Evolutionary conservation across 2,888 invertebrate species (phyloP), one percentile per base, ranked within the genome.

Genomic region (Dolomedes plantarius): DNA sequence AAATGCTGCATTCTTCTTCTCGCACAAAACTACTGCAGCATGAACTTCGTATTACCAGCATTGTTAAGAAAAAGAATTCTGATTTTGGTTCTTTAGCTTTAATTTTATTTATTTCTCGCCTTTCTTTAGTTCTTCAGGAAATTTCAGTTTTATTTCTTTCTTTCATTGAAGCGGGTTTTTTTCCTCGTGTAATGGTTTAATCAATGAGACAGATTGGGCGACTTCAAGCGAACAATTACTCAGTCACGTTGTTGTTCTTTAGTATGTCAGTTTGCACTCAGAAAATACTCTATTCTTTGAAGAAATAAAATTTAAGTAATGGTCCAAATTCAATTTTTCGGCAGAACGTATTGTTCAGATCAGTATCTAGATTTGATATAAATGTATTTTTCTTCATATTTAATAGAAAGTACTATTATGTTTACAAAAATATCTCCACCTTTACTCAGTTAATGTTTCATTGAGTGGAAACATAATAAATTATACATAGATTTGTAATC

Each of bases 161-260:
- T 46, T 46, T 72, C 46, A n/a, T 41, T 64, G 41, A 79, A 79
- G 50, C 62, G 81, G 62, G 27, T 41, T 80, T 80, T 74, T 71
- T 75, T 64, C 56, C 28, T 11, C 23, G 41, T 28, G 64, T 82
- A 82, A 82, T 82, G 82, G 62, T 56, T 82, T 75, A 82, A 82
- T 82, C 82, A 82, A 82, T 82, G 71, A 28, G 29, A 71, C 71
- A 82, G 76, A 76, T 82, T 71, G 71, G 62, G 27, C 62, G 41
- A 65, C 62, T 64, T 36, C 56, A 46, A 65, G 9, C 27, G 46
- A 62, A n/a, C 72, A 71, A 67, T 65, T 80, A 73, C 31, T 46
- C 50, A 32, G 29, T 32, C 31, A 68, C 19, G 50, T 77, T 27
- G 32, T 41, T 76, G 31, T 76, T 28, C 39, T 64, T 39, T 39